Base-by-base conservation (phyloP, 2,888 invertebrate genomes). In the Eupithecia dodoneata region DNA sequence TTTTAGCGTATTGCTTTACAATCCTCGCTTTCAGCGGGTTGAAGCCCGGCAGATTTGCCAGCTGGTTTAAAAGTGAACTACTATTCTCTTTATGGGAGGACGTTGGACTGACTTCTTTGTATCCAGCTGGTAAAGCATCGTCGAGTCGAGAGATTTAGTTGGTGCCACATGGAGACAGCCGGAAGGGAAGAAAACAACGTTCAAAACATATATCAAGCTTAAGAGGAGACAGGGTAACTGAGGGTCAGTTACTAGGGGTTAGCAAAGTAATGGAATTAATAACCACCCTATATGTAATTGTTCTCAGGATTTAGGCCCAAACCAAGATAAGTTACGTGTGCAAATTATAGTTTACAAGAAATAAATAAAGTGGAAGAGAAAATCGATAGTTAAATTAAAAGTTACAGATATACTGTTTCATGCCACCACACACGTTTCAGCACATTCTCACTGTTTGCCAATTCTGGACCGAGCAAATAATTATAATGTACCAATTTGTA, bases 21-120 rank as follows among this genome's bases (percentile, higher is more conserved):
- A 96, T 96, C 90, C 96, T 96, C 91, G 96, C 96, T 94, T 96
- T 96, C 91, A 96, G 95, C 85, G 96, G 96, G 94, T 96, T 96
- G 92, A 96, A 96, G 92, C 96, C 96, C 82, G 96, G 96, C 87
- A 96, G 95, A 93, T 96, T 96, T 92, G 96, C 96, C 92, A 96
- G 95, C 92, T 96, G 96, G 90, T 96, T 96, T 93, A 96, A 96
- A 92, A 96, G 95, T 87, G 96, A 96, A 95, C 96, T 96, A 95
- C 96, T 96, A 95, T 96, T 96, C 91, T 96, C 96, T 93, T 95
- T 95, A 92, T 95, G 95, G 85, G 95, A 95, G 87, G 95, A 95
- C 79, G 95, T 95, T 77, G 95, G 95, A 91, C 95, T 95, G 91
- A 95, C 90, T 94, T 95, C 94, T 89, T 90, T 93, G 88, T 92